Evolutionary conservation across 2,888 invertebrate species (phyloP), one percentile per base, ranked within the genome.

Genomic region (Cerceris ruficornis): DNA sequence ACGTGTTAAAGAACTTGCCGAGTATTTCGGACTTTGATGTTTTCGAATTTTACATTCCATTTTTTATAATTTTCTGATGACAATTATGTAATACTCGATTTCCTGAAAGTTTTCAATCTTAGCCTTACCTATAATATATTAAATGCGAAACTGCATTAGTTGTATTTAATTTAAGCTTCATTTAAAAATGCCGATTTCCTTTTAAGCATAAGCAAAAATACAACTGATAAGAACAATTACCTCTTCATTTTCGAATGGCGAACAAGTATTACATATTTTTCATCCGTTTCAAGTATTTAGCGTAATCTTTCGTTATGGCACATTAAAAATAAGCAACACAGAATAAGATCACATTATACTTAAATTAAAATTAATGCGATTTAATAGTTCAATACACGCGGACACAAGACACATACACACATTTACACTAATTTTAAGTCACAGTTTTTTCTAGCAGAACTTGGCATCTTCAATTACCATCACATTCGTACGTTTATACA

Each of bases 241-340:
- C 11, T 46, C 5, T 46, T 11, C 11, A 11, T 11, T 46, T 46
- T 11, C 11, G 6, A 49, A 14, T 17, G 6, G 17, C 11, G 2
- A 17, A 46, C 11, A 15, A 17, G 13, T 8, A 17, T 55, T 17
- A 13, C 54, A 55, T 52, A 17, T 55, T 17, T 55, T 50, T 11
- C 9, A 11, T 52, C 14, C 6, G 13, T n/a, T 52, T 52, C 14
- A n/a, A n/a, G 8, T 52, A 1, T 6, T n/a, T n/a, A 52, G 14
- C 54, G 14, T 15, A 41, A 49, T 43, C 41, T 2, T 61, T 15
- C n/a, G 57, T 67, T 65, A 76, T 76, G 77, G 69, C 65, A 76
- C 77, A 57, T 43, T 28, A n/a, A 17, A 62, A 8, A 57, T 61
- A 28, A 69, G 13, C 41, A 74, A 54, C 7, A 52, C n/a, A 13